Evolutionary conservation across 2,888 invertebrate species (phyloP).

Genomic region (Lochmaea capreae): DNA sequence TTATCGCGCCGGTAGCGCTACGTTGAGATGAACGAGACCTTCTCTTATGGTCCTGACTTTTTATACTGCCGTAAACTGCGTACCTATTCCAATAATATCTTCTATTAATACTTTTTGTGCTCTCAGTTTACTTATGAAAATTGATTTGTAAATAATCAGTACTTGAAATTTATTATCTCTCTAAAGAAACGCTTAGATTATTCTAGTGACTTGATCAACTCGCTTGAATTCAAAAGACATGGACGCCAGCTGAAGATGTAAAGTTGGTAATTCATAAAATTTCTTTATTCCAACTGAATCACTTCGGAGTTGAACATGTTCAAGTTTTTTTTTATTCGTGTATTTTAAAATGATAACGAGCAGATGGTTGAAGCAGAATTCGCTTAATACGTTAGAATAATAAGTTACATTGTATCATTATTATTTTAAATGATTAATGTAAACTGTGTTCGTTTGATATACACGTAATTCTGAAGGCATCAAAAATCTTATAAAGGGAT

Average conservation of each 20-base stretch:
- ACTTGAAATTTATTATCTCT: background rate
- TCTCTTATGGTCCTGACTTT: too few species aligned
- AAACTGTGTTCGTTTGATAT: too few species aligned
- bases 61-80: too few species aligned
- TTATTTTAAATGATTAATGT: too few species aligned
- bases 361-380: background rate
- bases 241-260: background rate
- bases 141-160: background rate
- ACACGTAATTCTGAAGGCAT: too few species aligned
- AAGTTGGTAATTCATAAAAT: background rate
- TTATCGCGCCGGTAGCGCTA: too few species aligned
- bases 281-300: constrained; percentile 17
- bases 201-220: background rate
- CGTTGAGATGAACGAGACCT: too few species aligned
- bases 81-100: background rate
- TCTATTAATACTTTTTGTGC: background rate
- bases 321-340: background rate
- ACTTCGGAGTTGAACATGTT: background rate
- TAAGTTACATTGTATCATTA: too few species aligned
- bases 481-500: too few species aligned
- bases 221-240: background rate
- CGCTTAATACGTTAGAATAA: background rate
- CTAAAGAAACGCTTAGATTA: background rate
- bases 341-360: background rate
- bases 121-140: background rate